Percentiles rank a stretch among this genome's conserved stretches.
Conservation (phyloP, 2,797 vertebrate species). For the Ceyx erithaca region DNA sequence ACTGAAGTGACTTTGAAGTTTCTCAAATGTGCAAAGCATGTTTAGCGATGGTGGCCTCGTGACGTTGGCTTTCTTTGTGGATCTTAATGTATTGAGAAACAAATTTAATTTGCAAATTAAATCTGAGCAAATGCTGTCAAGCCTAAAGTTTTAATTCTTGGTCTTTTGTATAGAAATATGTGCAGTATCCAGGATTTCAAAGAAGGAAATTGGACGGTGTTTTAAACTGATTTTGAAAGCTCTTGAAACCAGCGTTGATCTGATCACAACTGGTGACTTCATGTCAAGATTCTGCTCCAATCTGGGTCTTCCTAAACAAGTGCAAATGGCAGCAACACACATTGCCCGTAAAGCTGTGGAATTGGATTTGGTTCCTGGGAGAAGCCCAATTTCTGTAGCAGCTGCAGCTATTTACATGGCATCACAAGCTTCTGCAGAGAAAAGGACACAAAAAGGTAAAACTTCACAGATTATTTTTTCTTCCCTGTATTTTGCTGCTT, state of each 20-base stretch:
- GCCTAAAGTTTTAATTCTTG: background rate
- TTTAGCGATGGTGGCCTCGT: background rate
- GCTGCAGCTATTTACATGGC: constrained; percentile 99
- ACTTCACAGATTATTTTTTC: background rate
- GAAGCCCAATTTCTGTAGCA: constrained; percentile 97
- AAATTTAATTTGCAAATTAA: background rate
- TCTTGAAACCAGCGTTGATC: constrained; percentile 97
- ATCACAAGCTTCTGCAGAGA: constrained; percentile 97
- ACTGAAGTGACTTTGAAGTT: background rate
- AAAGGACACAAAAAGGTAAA: constrained; percentile 97
- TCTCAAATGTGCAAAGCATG: background rate
- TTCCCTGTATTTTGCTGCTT: background rate
- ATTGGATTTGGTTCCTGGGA: constrained; percentile 94
- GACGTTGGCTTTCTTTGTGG: background rate
- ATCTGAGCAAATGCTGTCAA: background rate
- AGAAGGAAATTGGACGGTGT: constrained; percentile 98
- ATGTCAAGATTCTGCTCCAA: constrained; percentile 98
- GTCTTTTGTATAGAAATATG: constrained; percentile 90
- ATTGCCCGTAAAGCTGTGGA: constrained; percentile 97
- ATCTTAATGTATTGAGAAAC: background rate
- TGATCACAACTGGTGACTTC: constrained; percentile 98
- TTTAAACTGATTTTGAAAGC: constrained; percentile 97
- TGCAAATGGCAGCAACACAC: constrained; percentile 96
- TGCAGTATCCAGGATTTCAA: constrained; percentile 96
- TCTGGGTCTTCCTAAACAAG: constrained; percentile 95